Evolutionary conservation across 2,113 vertebrate species (phyloP).

Genomic region (Syngnathoides biaculeatus): DNA sequence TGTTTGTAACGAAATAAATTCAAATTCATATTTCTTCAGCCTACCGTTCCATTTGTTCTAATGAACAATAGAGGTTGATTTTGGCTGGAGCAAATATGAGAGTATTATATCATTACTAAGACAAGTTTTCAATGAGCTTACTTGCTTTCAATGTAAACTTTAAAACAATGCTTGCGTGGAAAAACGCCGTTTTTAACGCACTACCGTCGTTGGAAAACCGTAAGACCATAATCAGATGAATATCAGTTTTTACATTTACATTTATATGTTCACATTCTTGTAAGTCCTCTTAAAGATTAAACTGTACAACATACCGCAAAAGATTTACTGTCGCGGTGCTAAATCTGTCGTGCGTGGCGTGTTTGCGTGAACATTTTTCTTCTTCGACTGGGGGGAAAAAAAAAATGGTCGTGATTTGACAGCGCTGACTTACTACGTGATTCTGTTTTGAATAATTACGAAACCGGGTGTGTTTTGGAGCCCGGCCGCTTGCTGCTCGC

Average conservation of each 20-base stretch:
- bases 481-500: background rate
- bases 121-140: no score
- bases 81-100: background rate
- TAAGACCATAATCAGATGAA: background rate
- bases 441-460: slow-evolving; percentile 1
- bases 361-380: background rate
- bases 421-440: background rate
- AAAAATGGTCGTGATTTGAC: background rate
- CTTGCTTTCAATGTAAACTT: background rate
- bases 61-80: background rate
- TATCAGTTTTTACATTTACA: background rate
- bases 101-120: no score
- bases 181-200: no score
- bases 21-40: no score
- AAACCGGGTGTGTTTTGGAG: background rate
- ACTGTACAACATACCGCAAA: background rate
- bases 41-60: no score
- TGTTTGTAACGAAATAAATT: no score
- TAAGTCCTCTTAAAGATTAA: background rate
- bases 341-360: background rate
- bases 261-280: background rate
- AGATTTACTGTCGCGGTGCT: background rate
- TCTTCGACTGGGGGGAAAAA: background rate
- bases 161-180: no score
- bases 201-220: background rate